Conservation (phyloP, 2,888 invertebrate species). For the Endotricha flammealis region DNA sequence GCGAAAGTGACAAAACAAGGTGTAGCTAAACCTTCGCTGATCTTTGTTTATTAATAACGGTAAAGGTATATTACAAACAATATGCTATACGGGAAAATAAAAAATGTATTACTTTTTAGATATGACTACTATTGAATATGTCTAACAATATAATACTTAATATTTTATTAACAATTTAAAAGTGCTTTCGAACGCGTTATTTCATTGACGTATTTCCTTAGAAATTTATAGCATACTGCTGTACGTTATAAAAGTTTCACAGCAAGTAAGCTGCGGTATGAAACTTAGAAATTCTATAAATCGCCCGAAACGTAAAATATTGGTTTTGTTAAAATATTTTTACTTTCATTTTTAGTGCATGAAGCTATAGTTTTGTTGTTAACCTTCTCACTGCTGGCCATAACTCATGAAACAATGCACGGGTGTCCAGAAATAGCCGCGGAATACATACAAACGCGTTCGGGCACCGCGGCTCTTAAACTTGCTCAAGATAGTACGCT, state of each 20-base stretch:
- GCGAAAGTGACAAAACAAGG: too few species aligned
- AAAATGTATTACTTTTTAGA: too few species aligned
- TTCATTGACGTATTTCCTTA: neutral
- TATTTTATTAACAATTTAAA: too few species aligned
- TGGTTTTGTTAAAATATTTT: conserved; percentile 37
- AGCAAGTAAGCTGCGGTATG: neutral
- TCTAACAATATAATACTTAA: too few species aligned
- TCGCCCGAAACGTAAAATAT: conserved; percentile 40
- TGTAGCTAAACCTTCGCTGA: too few species aligned
- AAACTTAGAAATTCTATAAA: conserved; percentile 27
- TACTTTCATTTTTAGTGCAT: conserved; percentile 37
- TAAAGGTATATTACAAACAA: too few species aligned
- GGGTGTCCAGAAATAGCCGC: conserved; percentile 59
- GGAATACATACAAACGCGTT: conserved; percentile 55
- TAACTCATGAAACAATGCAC: conserved; percentile 65
- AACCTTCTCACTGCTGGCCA: conserved; percentile 50
- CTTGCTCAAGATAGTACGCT: conserved; percentile 15
- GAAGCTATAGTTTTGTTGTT: conserved; percentile 49
- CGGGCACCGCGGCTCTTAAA: conserved; percentile 38
- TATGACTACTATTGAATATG: too few species aligned
- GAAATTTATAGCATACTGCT: neutral
- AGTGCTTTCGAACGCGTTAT: too few species aligned
- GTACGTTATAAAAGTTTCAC: neutral
- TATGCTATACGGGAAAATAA: too few species aligned
- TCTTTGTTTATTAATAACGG: too few species aligned